Evolutionary conservation across 2,888 invertebrate genomes (phyloP).

Genomic region (Ochropacha duplaris): DNA sequence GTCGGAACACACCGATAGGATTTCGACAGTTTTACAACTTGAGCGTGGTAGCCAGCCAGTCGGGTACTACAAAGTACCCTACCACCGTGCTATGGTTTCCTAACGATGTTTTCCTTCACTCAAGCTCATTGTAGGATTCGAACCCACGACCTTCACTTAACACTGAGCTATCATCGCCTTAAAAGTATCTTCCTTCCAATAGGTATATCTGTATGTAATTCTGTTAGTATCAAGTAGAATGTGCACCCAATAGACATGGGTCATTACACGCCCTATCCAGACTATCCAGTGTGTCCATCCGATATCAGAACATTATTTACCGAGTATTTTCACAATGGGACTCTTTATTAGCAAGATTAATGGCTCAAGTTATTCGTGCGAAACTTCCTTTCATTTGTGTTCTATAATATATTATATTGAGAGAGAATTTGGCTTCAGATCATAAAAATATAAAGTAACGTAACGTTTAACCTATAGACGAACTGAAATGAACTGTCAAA

Average conservation of each 20-base stretch:
- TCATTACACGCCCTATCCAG: conserved; percentile 1
- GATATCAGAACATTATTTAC: conserved; percentile 13
- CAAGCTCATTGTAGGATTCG: no score
- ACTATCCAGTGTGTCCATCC: conserved; percentile 12
- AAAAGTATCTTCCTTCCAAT: no score
- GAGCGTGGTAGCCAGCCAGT: no score
- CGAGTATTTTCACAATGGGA: conserved; percentile 6
- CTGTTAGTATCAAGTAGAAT: conserved; percentile 1
- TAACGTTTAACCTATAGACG: no score
- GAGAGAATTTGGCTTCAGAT: neutral
- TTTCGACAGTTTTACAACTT: no score
- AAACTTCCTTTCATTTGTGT: neutral
- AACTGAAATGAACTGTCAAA: no score
- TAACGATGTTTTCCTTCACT: no score
- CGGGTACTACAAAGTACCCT: no score
- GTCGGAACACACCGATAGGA: no score
- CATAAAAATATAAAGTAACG: neutral
- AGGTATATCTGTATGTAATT: neutral
- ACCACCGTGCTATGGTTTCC: no score
- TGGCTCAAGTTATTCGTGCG: conserved; percentile 3
- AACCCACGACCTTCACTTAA: no score
- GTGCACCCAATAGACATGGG: conserved; percentile 7
- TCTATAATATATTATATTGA: neutral
- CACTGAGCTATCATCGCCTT: no score
- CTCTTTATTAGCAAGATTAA: conserved; percentile 13